A percentile compares a stretch with the other conserved stretches of the same genome.
phyloP scores from a whole-genome alignment of 2,113 vertebrate species.

The Festucalex cinctus region DNA sequence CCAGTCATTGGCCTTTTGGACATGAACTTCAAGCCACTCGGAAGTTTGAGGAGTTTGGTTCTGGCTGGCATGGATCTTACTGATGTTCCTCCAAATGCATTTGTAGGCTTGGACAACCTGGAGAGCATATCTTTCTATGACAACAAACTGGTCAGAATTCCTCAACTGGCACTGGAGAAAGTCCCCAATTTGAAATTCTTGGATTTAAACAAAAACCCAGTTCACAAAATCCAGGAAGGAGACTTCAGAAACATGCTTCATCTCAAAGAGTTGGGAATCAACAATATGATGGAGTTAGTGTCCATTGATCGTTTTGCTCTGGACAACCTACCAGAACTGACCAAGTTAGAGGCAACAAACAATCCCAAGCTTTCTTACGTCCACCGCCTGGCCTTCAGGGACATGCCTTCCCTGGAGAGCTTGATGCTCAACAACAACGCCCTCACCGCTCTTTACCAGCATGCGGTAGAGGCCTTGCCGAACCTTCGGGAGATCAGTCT shows the following conservation, averaged over 20 bases:
- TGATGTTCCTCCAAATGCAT: slow-evolving; percentile 86
- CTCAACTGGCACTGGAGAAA: slow-evolving; percentile 89
- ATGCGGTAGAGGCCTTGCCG: slow-evolving; percentile 85
- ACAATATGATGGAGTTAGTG: slow-evolving; percentile 94
- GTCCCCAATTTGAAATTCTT: slow-evolving; percentile 94
- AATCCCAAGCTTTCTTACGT: slow-evolving; percentile 94
- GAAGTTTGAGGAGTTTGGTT: slow-evolving; percentile 88
- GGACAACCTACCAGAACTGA: slow-evolving; percentile 94
- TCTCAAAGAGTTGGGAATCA: slow-evolving; percentile 93
- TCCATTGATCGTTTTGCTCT: slow-evolving; percentile 89
- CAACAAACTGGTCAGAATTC: slow-evolving; percentile 87
- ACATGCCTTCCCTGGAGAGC: slow-evolving; percentile 93
- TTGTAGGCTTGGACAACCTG: slow-evolving; percentile 90
- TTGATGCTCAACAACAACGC: slow-evolving; percentile 97
- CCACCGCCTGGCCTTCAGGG: slow-evolving; percentile 86
- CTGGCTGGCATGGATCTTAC: slow-evolving; percentile 95
- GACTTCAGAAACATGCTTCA: slow-evolving; percentile 94
- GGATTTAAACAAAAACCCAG: slow-evolving; percentile 97
- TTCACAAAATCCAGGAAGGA: slow-evolving; percentile 91
- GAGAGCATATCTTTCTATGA: slow-evolving; percentile 98
- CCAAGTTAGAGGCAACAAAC: slow-evolving; percentile 96
- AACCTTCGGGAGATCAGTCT: slow-evolving; percentile 95
- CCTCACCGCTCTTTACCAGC: slow-evolving; percentile 87
- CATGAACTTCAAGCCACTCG: slow-evolving; percentile 91
- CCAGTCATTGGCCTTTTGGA: slow-evolving; percentile 93